These are phyloP conservation scores for Eurypyga helias DNA, from an alignment of 2,113 vertebrate genomes.

Conservation along the genomic window DNA sequence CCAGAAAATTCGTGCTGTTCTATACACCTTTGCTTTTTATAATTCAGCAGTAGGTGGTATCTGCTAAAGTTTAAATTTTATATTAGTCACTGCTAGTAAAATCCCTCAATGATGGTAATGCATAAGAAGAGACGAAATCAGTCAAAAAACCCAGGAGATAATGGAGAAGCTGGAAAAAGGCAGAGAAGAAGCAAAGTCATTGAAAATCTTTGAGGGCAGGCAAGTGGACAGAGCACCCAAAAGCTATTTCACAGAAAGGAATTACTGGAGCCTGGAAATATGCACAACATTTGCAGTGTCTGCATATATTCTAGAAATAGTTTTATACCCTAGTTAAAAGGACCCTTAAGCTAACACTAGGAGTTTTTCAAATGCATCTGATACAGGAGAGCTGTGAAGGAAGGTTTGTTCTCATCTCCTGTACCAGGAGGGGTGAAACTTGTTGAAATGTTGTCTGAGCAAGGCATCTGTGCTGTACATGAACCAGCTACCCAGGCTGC, in stretches of 20 bases:
- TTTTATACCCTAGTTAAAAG: neutral
- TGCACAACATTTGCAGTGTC: neutral
- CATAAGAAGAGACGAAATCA: neutral
- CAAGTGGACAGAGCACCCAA: neutral
- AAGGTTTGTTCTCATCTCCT: neutral
- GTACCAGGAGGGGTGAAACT: neutral
- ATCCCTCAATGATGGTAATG: neutral
- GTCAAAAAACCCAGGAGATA: neutral
- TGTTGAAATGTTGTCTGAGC: neutral
- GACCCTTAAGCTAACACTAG: accelerated
- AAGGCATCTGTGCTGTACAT: neutral
- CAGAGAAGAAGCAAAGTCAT: neutral
- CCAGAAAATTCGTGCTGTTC: conserved; percentile 21
- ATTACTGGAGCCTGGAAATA: neutral
- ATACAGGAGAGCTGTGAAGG: neutral
- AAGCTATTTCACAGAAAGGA: neutral
- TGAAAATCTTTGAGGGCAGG: neutral
- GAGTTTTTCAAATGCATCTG: neutral
- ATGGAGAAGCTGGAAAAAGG: neutral
- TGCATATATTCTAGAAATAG: neutral
- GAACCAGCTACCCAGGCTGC: neutral
- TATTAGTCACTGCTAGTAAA: conserved; percentile 22
- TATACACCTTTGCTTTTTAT: conserved; percentile 53
- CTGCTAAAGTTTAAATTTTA: conserved; percentile 31
- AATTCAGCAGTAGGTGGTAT: conserved; percentile 48